phyloP scores from a whole-genome alignment of 2,888 invertebrate genomes.

The Scaeva pyrastri region DNA sequence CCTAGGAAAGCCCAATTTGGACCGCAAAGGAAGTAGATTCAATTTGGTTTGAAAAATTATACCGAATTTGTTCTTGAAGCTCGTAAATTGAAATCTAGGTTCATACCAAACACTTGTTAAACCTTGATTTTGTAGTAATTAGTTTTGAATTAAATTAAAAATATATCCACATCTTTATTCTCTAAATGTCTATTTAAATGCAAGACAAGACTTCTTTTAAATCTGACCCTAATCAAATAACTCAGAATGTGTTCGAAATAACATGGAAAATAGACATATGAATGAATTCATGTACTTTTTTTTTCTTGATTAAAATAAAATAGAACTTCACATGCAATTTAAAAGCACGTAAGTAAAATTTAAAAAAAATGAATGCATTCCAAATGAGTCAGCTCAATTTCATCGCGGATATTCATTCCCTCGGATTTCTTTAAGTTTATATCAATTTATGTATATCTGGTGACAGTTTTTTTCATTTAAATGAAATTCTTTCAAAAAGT shows the following conservation, averaged over 20 bases:
- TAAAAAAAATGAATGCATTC: neutral
- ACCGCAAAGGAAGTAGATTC: too few species aligned
- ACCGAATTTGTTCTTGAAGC: too few species aligned
- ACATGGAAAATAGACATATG: neutral
- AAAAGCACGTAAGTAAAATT: neutral
- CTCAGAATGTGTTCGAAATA: neutral
- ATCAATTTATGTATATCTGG: too few species aligned
- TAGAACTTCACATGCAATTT: neutral
- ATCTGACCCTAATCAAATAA: neutral
- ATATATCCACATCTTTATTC: too few species aligned
- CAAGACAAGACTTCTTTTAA: neutral
- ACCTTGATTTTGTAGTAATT: too few species aligned
- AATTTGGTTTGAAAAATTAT: too few species aligned
- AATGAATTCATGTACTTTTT: slow-evolving; percentile 6
- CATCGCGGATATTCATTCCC: neutral
- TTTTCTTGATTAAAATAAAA: neutral
- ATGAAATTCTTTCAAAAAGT: slow-evolving; percentile 12
- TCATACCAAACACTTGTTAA: too few species aligned
- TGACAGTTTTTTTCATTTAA: slow-evolving; percentile 1
- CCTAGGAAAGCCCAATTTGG: too few species aligned
- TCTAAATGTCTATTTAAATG: too few species aligned
- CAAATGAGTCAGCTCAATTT: slow-evolving; percentile 1
- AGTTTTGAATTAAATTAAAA: too few species aligned
- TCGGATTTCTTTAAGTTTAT: neutral
- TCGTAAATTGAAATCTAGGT: too few species aligned